Base-by-base conservation (phyloP, 2,888 invertebrate species). In the Eilema depressum region DNA sequence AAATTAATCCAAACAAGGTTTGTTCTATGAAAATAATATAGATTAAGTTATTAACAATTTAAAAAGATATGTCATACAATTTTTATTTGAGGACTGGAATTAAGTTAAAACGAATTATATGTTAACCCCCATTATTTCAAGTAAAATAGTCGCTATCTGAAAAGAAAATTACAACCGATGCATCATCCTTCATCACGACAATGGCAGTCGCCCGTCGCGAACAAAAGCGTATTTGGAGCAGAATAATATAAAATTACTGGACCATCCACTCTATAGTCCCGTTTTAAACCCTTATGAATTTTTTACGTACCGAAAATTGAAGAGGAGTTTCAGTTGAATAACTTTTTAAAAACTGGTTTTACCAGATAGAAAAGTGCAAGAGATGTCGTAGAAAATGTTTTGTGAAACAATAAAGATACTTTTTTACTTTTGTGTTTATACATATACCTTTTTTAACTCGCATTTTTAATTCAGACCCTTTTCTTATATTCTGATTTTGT, bases 271-370 rank as follows among this genome's bases (percentile, higher is more conserved):
- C 2, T n/a, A n/a, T 53, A 53, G n/a, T 53, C n/a, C 53, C 53
- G 53, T 53, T 53, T 53, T 53, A 53, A n/a, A 53, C 53, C 53
- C 53, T 53, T 53, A 53, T 53, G n/a, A 53, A 53, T 53, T 53
- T 53, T 47, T 53, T 53, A 53, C 53, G 20, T 53, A 10, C 53
- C 53, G n/a, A n/a, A 47, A 53, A n/a, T 53, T 53, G 20, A 53
- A 53, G 7, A 20, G 20, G 53, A 53, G 53, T 53, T 53, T 4
- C 53, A n/a, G 53, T n/a, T n/a, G 53, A 53, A 53, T 53, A 53
- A 53, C 53, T 53, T 53, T 53, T 53, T n/a, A n/a, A 53, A 47
- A 53, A 53, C 41, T 41, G 14, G 14, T 53, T 20, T 53, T 2
- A 53, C n/a, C 10, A 8, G 10, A 53, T 53, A 53, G n/a, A 53